Base-by-base conservation (phyloP, 2,797 vertebrate genomes). In the Acropternis orthonyx region DNA sequence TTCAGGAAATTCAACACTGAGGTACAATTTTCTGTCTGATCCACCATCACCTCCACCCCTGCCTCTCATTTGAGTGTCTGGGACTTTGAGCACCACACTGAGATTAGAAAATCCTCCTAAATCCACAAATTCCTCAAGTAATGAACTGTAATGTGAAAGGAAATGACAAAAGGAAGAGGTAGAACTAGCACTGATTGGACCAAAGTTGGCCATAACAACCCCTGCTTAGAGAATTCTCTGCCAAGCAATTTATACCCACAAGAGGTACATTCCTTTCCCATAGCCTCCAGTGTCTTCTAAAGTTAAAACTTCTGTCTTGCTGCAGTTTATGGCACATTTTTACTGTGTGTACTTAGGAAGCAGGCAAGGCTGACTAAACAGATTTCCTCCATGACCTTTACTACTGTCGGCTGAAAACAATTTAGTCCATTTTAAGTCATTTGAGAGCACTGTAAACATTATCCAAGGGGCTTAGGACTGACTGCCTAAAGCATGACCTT, bases 361-460 rank as follows among this genome's bases (percentile, higher is more conserved):
- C 75, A 95, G 75, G 94, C 74, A 97, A 96, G 92, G 93, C 87
- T 84, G 49, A 92, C 95, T 96, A 94, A 96, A 93, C 92, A 94
- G 78, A 97, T 97, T 97, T 97, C 96, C 75, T 96, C 66, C 76
- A 34, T 97, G 97, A 97, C 97, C 97, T 98, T 98, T 97, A 93
- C 80, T 92, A 95, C 88, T 96, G 90, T 96, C 82, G 48, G 86
- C 77, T 97, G 92, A 95, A 96, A 97, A 98, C 96, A 97, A 97
- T 97, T 97, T 97, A 97, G 96, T 97, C 91, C 93, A 96, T 95
- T 98, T 98, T 96, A 96, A 97, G 94, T 97, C 96, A 98, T 97
- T 96, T 97, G 96, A 98, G 97, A 98, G 95, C 74, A 92, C 71
- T 92, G 91, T 97, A 97, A 97, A 97, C 96, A 97, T 97, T 95